Percentiles rank a stretch among this genome's conserved stretches.
Evolutionary conservation across 92 coral and sea anemone genomes (phyloP).

Genomic region (Porites rus): DNA sequence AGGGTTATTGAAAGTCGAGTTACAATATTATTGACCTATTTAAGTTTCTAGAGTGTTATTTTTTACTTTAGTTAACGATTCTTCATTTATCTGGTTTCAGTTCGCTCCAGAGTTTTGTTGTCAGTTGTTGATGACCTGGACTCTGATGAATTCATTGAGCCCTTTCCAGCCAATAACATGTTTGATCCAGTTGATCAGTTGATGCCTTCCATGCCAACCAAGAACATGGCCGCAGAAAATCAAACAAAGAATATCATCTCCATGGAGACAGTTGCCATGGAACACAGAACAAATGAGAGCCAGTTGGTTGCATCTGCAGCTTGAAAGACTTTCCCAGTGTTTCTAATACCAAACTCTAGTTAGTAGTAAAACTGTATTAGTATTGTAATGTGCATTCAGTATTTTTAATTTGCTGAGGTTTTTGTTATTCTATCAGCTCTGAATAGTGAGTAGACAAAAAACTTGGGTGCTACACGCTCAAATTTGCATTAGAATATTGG

Average conservation of each 20-base stretch:
- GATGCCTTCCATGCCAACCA: constrained; percentile 78
- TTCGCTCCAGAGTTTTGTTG: constrained; percentile 87
- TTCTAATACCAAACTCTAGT: background rate
- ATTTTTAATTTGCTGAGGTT: too few relatives aligned
- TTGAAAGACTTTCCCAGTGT: background rate
- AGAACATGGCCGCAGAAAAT: constrained; percentile 66
- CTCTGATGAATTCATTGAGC: constrained; percentile 74
- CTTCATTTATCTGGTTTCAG: constrained; percentile 33
- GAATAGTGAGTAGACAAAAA: too few relatives aligned
- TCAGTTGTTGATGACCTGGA: constrained; percentile 88
- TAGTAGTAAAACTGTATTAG: too few relatives aligned
- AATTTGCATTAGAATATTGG: too few relatives aligned
- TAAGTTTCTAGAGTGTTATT: background rate
- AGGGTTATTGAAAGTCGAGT: too few relatives aligned
- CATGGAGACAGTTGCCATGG: constrained; percentile 78
- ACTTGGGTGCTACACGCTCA: too few relatives aligned
- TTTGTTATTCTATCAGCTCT: too few relatives aligned
- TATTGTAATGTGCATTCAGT: too few relatives aligned
- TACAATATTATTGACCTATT: too few relatives aligned
- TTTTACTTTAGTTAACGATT: background rate
- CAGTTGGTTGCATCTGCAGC: constrained; percentile 79
- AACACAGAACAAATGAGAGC: constrained; percentile 66
- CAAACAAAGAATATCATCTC: constrained; percentile 75
- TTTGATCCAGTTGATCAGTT: constrained; percentile 80
- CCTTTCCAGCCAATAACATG: constrained; percentile 68